Evolutionary conservation across 2,888 invertebrate genomes (phyloP), one percentile per base, ranked within the genome.

Genomic region (Polymixis lichenea): DNA sequence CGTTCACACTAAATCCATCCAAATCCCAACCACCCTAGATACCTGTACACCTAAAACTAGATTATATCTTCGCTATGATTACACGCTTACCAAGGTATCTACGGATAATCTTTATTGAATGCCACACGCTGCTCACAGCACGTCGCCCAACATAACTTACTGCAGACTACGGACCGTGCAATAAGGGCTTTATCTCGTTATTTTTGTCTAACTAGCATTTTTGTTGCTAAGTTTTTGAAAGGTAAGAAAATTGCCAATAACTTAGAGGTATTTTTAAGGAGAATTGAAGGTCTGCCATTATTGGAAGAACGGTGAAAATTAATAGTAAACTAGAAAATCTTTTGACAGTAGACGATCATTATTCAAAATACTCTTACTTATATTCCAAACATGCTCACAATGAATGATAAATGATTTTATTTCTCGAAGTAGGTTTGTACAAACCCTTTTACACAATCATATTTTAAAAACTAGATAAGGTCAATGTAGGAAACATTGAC

Each of bases 21-120:
- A 53, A 80, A 84, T 58, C 11, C 53, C 0, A 62, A 56, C 60
- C 72, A 64, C 19, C 69, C 66, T 53, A 78, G 72, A 80, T 75
- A 78, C 73, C 56, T 67, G 68, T 66, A 76, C 69, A 78, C 64
- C 67, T 75, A 60, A 68, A 78, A 76, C 69, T 66, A 79, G 72
- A 82, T 85, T 80, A 83, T 80, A 86, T 79, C 75, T 77, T 46
- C 51, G 69, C 80, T 75, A 81, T 85, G 86, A 87, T 87, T 80
- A 84, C 85, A 82, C 78, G 86, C 69, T 78, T 70, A 69, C 82
- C 76, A 79, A 77, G 89, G 87, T 93, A 94, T 94, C 94, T 92
- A 82, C 80, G 90, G 94, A 94, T 94, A 93, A 95, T 95, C 95
- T 94, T 93, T 95, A 95, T 95, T 95, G 94, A 94, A 95, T 94